Percentiles rank a stretch among this genome's conserved stretches.
phyloP scores from a whole-genome alignment of 2,888 invertebrate species.

The Masnerella sp. region DNA sequence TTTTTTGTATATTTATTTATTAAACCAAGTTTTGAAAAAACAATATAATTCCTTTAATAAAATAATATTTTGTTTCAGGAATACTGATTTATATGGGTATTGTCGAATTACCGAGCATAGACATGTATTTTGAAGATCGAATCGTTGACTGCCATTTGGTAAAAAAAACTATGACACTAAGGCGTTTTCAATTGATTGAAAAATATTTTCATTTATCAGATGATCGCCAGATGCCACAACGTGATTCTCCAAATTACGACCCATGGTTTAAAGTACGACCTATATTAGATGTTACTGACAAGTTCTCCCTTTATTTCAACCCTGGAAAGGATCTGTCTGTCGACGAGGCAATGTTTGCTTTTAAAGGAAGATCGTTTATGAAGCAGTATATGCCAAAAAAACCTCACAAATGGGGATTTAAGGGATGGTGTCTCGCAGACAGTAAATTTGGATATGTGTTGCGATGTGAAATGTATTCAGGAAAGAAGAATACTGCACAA shows the following conservation, averaged over 20 bases:
- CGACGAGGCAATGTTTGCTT: slow-evolving; percentile 30
- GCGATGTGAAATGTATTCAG: slow-evolving; percentile 1
- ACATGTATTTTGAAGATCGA: neutral
- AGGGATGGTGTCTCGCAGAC: slow-evolving; percentile 1
- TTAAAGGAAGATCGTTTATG: slow-evolving; percentile 21
- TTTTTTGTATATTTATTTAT: no score
- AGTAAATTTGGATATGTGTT: slow-evolving; percentile 8
- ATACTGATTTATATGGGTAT: neutral
- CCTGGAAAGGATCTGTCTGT: slow-evolving; percentile 22
- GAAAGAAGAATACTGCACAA: slow-evolving; percentile 1
- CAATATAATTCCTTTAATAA: no score
- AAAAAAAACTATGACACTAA: neutral
- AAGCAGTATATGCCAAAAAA: slow-evolving; percentile 26
- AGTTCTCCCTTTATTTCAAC: slow-evolving; percentile 4
- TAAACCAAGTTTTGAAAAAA: no score
- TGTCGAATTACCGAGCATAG: neutral
- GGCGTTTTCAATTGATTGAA: slow-evolving; percentile 1
- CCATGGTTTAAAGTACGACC: slow-evolving; percentile 14
- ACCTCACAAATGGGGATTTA: slow-evolving; percentile 19
- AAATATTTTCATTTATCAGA: slow-evolving; percentile 8
- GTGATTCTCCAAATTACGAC: slow-evolving; percentile 1
- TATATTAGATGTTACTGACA: slow-evolving; percentile 4
- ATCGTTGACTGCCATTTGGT: neutral
- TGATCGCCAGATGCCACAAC: neutral
- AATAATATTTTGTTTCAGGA: no score